phyloP scores from a whole-genome alignment of 2,113 vertebrate species.

The Tyto alba region DNA sequence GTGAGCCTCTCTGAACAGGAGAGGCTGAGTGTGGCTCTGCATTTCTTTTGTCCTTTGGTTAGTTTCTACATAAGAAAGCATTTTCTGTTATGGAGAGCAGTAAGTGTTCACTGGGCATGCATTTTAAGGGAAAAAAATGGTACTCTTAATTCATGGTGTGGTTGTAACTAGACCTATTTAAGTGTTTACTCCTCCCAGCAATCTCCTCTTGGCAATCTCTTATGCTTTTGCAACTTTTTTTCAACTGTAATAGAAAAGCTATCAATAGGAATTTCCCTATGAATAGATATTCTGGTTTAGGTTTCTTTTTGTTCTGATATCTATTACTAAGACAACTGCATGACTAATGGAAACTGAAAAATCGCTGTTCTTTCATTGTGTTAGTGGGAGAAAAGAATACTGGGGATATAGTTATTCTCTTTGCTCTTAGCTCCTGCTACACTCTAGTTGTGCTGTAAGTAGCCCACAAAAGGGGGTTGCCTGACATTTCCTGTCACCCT shows the following conservation, averaged over 20 bases:
- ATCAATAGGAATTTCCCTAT: not conserved
- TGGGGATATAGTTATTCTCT: not conserved
- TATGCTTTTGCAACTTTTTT: not conserved
- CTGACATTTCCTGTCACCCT: not conserved
- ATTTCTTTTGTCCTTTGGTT: not conserved
- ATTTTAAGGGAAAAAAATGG: not conserved
- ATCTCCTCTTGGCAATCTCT: not conserved
- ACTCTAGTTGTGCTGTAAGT: not conserved
- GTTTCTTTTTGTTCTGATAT: not conserved
- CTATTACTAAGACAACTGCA: not conserved
- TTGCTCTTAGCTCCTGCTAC: not conserved
- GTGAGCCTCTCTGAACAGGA: not conserved
- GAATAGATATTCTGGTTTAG: not conserved
- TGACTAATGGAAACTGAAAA: not conserved
- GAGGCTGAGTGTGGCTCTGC: not conserved
- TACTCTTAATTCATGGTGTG: not conserved
- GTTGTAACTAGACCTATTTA: not conserved
- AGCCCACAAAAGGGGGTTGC: not conserved
- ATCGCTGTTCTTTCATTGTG: not conserved
- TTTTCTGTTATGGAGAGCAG: not conserved
- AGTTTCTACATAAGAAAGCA: not conserved
- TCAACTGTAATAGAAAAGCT: not conserved
- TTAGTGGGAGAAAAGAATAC: not conserved
- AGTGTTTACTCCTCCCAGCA: not conserved
- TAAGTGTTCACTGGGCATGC: not conserved